Conservation (phyloP, 2,888 invertebrate genomes). For the Rhagium mordax region DNA sequence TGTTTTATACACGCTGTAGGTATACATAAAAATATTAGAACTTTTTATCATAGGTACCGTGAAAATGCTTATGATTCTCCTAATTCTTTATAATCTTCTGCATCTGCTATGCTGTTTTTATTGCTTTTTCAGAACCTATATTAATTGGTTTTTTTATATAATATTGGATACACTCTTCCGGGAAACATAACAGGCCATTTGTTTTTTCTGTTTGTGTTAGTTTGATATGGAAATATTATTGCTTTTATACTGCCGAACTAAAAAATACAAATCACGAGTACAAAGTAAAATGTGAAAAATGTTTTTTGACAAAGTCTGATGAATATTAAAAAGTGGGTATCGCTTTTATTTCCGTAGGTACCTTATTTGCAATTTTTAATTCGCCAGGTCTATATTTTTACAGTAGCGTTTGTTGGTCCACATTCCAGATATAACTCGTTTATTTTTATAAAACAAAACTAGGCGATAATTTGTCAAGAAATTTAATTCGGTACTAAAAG, state of each 20-base stretch:
- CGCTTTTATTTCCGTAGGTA: conserved; percentile 31
- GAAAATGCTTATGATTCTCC: background rate
- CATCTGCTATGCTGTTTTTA: conserved; percentile 29
- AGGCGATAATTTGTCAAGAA: no score
- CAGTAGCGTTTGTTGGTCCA: background rate
- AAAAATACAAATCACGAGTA: conserved; percentile 40
- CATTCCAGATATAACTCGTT: no score
- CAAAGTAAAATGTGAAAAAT: conserved; percentile 45
- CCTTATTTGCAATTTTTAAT: conserved; percentile 41
- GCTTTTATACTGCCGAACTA: conserved; percentile 12
- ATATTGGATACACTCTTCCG: conserved; percentile 37
- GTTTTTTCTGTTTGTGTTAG: conserved; percentile 28
- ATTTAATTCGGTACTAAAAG: no score
- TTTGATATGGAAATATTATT: conserved; percentile 9
- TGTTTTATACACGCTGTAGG: no score
- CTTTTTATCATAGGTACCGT: no score
- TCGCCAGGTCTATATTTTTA: background rate
- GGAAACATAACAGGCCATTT: conserved; percentile 28
- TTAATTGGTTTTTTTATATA: conserved; percentile 45
- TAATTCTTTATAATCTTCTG: conserved; percentile 34
- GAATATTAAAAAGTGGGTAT: conserved; percentile 47
- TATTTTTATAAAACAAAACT: no score
- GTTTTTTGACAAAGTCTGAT: conserved; percentile 44
- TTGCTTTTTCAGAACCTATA: conserved; percentile 36
- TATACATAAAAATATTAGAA: no score